phyloP scores from a whole-genome alignment of 2,888 invertebrate species.

The Papilio demoleus region DNA sequence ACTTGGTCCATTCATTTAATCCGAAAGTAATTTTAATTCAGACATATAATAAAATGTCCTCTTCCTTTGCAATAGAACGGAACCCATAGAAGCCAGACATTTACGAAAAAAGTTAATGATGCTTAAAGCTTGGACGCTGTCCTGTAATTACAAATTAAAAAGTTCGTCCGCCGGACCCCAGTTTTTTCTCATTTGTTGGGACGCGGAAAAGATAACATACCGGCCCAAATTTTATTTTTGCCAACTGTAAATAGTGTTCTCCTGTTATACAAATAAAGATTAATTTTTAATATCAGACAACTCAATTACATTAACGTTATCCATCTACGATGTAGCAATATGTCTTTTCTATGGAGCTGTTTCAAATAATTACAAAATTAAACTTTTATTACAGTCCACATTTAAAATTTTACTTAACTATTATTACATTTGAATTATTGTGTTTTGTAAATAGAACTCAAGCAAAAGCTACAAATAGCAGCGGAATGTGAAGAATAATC shows the following conservation, averaged over 20 bases:
- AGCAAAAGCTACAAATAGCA: no score
- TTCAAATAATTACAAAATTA: conserved; percentile 69
- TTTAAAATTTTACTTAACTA: conserved; percentile 38
- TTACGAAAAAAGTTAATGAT: conserved; percentile 81
- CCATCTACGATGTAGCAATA: conserved; percentile 63
- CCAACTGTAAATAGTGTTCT: conserved; percentile 46
- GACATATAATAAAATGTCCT: conserved; percentile 69
- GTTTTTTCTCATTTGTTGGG: conserved; percentile 81
- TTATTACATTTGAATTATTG: background rate
- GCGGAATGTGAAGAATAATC: no score
- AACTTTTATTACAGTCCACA: conserved; percentile 62
- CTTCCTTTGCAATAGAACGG: conserved; percentile 62
- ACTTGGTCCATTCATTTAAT: conserved; percentile 45
- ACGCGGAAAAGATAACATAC: conserved; percentile 78
- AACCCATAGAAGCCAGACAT: conserved; percentile 70
- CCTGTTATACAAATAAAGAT: conserved; percentile 52
- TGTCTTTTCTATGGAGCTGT: conserved; percentile 66
- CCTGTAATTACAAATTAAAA: conserved; percentile 84
- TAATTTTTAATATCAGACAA: conserved; percentile 49
- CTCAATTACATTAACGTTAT: conserved; percentile 77
- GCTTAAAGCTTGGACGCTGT: conserved; percentile 80
- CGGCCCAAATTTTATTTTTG: conserved; percentile 64
- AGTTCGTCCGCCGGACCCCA: conserved; percentile 76
- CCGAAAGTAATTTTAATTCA: conserved; percentile 61
- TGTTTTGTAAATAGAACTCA: background rate